Percentiles rank a stretch among this genome's conserved stretches.
Conservation (phyloP, 2,888 invertebrate species). For the Drosophila anomalata region DNA sequence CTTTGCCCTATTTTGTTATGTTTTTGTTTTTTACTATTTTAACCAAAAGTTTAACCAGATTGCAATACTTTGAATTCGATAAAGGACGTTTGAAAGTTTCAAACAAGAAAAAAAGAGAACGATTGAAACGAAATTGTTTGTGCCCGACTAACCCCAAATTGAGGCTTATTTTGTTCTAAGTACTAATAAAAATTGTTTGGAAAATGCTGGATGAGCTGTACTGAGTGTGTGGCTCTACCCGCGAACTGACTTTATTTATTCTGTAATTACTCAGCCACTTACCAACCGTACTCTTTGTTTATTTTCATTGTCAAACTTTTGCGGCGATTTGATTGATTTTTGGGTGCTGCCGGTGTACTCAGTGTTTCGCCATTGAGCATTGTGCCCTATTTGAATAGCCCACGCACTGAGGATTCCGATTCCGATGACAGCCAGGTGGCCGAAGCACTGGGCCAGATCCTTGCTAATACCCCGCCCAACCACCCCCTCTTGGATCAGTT, state of each 20-base stretch:
- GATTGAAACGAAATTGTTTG: conserved; percentile 5
- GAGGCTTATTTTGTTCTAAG: conserved; percentile 9
- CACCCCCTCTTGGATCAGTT: conserved; percentile 61
- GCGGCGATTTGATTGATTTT: conserved; percentile 38
- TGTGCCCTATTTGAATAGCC: conserved; percentile 41
- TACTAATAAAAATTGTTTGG: conserved; percentile 26
- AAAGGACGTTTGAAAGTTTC: conserved; percentile 5
- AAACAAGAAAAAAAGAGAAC: conserved; percentile 8
- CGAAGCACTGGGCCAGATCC: conserved; percentile 44
- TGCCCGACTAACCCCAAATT: conserved; percentile 21
- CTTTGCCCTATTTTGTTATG: conserved; percentile 38
- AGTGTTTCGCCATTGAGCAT: conserved; percentile 55
- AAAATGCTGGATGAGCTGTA: not conserved
- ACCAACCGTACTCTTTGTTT: conserved; percentile 63
- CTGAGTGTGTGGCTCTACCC: conserved; percentile 1
- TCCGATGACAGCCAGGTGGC: conserved; percentile 61
- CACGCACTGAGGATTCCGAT: conserved; percentile 63
- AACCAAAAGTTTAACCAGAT: conserved; percentile 63
- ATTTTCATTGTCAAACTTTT: conserved; percentile 63
- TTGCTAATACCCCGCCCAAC: conserved; percentile 46
- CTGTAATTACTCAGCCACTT: conserved; percentile 23
- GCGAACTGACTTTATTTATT: not conserved
- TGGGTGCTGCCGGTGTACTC: conserved; percentile 39
- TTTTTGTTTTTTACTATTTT: conserved; percentile 41
- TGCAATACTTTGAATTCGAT: conserved; percentile 80